Evolutionary conservation across 2,113 vertebrate species (phyloP), one percentile per base, ranked within the genome.

Genomic region (Lipotes vexillifer): DNA sequence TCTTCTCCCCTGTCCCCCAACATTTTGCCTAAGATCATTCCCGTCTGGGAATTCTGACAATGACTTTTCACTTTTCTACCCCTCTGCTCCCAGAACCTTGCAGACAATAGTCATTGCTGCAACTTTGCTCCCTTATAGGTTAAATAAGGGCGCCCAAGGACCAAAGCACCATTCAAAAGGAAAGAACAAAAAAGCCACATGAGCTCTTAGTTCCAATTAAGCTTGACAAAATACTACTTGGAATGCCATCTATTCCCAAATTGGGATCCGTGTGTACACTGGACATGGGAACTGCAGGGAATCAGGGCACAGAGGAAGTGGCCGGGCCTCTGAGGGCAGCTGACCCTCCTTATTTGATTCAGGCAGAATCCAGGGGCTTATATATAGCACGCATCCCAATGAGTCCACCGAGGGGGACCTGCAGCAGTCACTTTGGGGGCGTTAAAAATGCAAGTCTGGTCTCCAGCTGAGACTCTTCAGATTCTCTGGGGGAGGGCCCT

Each of bases 321-420:
- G 44, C 31, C 1, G 0, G 61, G 14, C 2, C n/a, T 74, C 61
- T 8, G 33, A 59, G 38, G 46, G 7, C 29, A 12, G 29, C 31
- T 27, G 41, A 38, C 23, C 36, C 18, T 69, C 63, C 57, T 57
- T 14, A 0, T 11, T 21, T 4, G 65, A 18, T 41, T 2, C 8
- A 11, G 21, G 49, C 27, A 46, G 29, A 52, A 4, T 9, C 33
- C 17, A 25, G 27, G 29, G 29, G 57, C 8, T 18, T 57, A 0
- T 5, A 21, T 6, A 3, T 0, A 31, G 7, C 7, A 1, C 0
- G 0, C 4, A 6, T 8, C n/a, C 46, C 33, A 36, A 0, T 3
- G 38, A 23, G 23, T 57, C 25, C 71, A 31, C 63, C 49, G 2
- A 33, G 5, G 29, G 8, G n/a, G 72, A 25, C 13, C 66, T n/a